Conservation (phyloP, 2,113 vertebrate species). For the Clupea harengus region DNA sequence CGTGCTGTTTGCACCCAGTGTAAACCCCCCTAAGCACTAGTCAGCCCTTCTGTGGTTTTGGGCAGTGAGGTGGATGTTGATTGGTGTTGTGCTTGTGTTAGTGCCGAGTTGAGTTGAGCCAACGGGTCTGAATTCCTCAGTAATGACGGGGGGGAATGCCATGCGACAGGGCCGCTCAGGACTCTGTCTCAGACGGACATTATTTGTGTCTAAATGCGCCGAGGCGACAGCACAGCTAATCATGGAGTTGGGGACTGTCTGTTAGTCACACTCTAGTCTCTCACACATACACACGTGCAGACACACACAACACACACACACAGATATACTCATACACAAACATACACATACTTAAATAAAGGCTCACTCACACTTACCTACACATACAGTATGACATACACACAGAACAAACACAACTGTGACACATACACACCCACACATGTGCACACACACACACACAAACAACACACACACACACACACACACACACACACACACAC, state of each 20-base stretch:
- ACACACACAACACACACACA: constrained; percentile 39
- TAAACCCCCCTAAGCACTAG: background rate
- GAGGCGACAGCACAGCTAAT: constrained; percentile 57
- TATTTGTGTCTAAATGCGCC: constrained; percentile 59
- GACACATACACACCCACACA: constrained; percentile 45
- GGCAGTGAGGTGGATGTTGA: background rate
- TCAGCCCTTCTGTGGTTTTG: background rate
- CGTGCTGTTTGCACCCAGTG: background rate
- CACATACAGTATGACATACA: constrained; percentile 34
- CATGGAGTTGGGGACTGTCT: constrained; percentile 66
- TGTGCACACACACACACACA: constrained; percentile 28
- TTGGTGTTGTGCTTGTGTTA: background rate
- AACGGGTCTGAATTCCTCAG: constrained; percentile 51
- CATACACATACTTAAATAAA: background rate
- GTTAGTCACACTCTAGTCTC: constrained; percentile 42
- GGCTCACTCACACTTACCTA: constrained; percentile 37
- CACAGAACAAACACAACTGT: constrained; percentile 30
- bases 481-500: constrained; percentile 41
- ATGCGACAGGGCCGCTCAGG: constrained; percentile 51
- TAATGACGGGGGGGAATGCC: constrained; percentile 43
- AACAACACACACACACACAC: constrained; percentile 7
- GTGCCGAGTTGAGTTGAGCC: background rate
- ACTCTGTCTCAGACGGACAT: constrained; percentile 32
- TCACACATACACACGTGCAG: constrained; percentile 24
- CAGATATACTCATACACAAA: constrained; percentile 14